Base-by-base conservation (phyloP, 1,140 invertebrate species). In the Zaprionus camerounensis region DNA sequence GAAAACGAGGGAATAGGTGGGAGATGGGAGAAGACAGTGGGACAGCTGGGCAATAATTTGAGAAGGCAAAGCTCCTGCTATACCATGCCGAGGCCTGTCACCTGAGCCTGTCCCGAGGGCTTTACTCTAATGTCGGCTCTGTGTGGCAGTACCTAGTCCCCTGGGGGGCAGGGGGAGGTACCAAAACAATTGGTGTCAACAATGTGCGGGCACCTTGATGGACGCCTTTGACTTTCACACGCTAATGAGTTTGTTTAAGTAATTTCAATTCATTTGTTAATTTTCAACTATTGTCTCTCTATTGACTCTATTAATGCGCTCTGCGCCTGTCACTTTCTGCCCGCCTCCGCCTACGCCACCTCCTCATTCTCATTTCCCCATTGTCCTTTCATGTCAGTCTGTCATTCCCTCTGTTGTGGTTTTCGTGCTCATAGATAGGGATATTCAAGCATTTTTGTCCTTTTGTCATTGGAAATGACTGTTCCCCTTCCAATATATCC, bases 231-330 rank as follows among this genome's bases (percentile, higher is more conserved):
- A 74, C 78, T 81, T 81, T 75, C 76, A 76, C 76, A 81, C 79
- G 79, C 85, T 90, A 88, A 88, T 88, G 84, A 88, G 85, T 88
- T 88, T 88, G 84, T 84, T 88, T 90, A 90, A 88, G 84, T 84
- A 90, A 88, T 88, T 88, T 90, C 84, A 81, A 88, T 88, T 88
- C 84, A 90, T 88, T 88, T 88, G 84, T 88, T 88, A 81, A 88
- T 90, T 88, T 88, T 88, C 74, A 87, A 87, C 84, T 87, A 87
- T 87, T 87, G 84, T 87, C 84, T 70, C 71, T 83, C 71, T 88
- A 87, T 87, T 88, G 84, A 87, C 84, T 73, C 77, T 83, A 81
- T 84, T 87, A 88, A 88, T 88, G 81, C 68, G 36, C 28, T 36
- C 53, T 24, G 69, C 63, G 67, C 51, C 57, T 55, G 77, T 80